These are phyloP conservation scores for Cyrtonyx montezumae DNA, from an alignment of 2,113 vertebrate species.

Conservation along the genomic window DNA sequence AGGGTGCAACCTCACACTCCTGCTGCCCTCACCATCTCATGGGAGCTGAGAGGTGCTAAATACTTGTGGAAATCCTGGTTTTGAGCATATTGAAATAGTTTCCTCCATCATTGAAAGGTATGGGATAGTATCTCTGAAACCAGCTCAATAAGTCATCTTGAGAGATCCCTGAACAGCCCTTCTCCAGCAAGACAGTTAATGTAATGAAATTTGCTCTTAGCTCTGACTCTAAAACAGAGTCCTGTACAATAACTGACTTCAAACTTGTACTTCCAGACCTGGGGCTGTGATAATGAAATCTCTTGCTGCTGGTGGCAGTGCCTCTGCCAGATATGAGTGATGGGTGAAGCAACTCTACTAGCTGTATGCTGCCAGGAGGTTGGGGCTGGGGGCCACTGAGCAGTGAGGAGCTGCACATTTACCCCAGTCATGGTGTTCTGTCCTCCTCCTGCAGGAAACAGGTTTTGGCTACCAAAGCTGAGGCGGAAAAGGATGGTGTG, in stretches of 20 bases:
- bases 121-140: not conserved
- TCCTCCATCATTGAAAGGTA: not conserved
- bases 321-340: not conserved
- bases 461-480: constrained; percentile 92
- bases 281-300: not conserved
- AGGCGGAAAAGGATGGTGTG: constrained; percentile 96
- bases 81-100: accelerated
- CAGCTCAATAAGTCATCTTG: not conserved
- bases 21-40: not conserved
- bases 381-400: no score
- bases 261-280: not conserved
- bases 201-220: not conserved
- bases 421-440: not conserved
- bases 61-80: not conserved
- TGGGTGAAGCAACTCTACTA: no score
- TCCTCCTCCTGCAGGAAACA: constrained; percentile 85
- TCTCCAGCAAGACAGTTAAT: accelerated
- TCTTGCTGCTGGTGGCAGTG: not conserved
- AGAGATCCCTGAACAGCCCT: not conserved
- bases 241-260: not conserved
- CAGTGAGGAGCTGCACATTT: not conserved
- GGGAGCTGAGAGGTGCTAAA: not conserved
- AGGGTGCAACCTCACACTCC: not conserved
- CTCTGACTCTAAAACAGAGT: accelerated
- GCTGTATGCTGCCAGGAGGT: no score